Evolutionary conservation across 2,888 invertebrate genomes (phyloP).

Genomic region (Hemaris fuciformis): DNA sequence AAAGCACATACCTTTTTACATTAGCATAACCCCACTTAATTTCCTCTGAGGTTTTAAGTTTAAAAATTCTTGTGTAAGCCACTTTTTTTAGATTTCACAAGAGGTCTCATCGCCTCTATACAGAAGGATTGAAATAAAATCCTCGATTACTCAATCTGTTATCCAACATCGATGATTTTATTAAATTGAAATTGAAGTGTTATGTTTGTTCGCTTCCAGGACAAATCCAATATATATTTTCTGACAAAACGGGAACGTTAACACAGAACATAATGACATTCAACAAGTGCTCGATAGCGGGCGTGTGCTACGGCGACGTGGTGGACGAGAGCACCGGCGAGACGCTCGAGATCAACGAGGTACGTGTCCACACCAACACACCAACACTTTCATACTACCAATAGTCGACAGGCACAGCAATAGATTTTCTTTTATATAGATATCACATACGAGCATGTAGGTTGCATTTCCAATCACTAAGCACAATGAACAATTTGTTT

Average conservation of each 20-base stretch:
- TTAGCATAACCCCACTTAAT: too few species aligned
- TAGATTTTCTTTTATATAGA: conserved; percentile 20
- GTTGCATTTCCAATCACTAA: conserved; percentile 34
- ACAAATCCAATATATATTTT: conserved; percentile 99
- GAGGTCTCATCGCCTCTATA: not conserved
- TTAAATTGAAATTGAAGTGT: not conserved
- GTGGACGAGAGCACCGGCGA: conserved; percentile 94
- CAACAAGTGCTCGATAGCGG: conserved; percentile 98
- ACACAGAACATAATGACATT: conserved; percentile 99
- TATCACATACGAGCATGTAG: conserved; percentile 47
- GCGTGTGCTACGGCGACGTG: conserved; percentile 94
- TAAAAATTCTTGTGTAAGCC: too few species aligned
- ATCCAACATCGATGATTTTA: not conserved
- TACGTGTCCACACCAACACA: conserved; percentile 61
- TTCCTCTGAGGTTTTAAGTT: too few species aligned
- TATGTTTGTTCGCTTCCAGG: conserved; percentile 70
- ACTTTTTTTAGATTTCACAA: too few species aligned
- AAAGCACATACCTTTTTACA: too few species aligned
- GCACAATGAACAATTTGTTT: conserved; percentile 26
- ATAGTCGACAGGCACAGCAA: conserved; percentile 26
- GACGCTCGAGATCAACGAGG: conserved; percentile 92
- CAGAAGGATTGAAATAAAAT: too few species aligned
- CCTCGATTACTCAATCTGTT: too few species aligned
- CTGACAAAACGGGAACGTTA: conserved; percentile 99
- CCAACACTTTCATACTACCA: conserved; percentile 1